A percentile compares a stretch with the other conserved stretches of the same genome.
Conservation (phyloP, 2,113 vertebrate species). For the Trachemys scripta region DNA sequence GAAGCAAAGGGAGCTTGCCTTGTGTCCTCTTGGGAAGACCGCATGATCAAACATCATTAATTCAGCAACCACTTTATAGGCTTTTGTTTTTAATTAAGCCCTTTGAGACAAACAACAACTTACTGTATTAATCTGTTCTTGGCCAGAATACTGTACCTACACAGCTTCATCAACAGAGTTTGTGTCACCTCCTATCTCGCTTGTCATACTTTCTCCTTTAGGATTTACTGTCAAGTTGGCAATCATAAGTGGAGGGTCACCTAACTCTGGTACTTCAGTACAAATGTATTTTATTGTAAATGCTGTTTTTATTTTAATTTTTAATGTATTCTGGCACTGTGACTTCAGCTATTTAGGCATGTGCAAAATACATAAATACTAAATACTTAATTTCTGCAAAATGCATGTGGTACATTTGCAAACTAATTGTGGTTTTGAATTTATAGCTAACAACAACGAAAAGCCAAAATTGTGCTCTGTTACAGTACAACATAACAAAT, state of each 20-base stretch:
- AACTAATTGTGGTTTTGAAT: rapidly evolving
- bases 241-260: constrained; percentile 1
- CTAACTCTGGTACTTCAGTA: not conserved
- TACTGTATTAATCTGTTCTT: constrained; percentile 7
- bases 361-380: not conserved
- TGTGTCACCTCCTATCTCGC: not conserved
- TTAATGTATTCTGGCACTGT: not conserved
- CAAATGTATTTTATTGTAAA: not conserved
- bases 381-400: not conserved
- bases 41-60: constrained; percentile 53
- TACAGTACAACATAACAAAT: not conserved
- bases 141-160: not conserved
- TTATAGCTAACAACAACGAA: not conserved
- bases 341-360: not conserved
- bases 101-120: constrained; percentile 45
- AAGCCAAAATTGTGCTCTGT: not conserved
- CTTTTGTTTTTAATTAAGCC: constrained; percentile 74
- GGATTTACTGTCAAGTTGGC: not conserved
- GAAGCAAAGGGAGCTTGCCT: not conserved
- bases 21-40: constrained; percentile 33
- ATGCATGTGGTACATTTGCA: not conserved
- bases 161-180: not conserved
- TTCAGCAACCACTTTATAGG: constrained; percentile 48
- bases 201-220: not conserved
- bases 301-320: not conserved